Conservation (phyloP, 2,888 invertebrate species). For the Drosophila nr. perissopoda region DNA sequence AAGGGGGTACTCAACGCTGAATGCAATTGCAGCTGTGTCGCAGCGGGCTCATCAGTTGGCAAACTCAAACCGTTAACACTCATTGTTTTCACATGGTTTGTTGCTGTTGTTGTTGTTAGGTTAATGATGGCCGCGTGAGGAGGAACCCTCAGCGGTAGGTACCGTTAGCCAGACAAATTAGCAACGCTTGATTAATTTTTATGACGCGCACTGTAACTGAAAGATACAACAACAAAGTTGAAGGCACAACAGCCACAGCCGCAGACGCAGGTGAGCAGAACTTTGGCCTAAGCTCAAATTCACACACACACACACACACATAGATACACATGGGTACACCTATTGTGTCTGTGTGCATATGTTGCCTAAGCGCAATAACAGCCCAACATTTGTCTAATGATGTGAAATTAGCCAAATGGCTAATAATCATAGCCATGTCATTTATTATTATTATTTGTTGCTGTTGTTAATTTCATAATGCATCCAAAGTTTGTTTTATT, state of each 20-base stretch:
- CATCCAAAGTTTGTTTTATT: constrained; percentile 31
- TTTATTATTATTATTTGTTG: constrained; percentile 20
- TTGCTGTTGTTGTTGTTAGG: constrained; percentile 11
- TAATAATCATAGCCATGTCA: constrained; percentile 45
- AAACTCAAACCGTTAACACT: constrained; percentile 23
- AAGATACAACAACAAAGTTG: constrained; percentile 46
- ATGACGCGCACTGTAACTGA: constrained; percentile 57
- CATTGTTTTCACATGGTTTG: constrained; percentile 45
- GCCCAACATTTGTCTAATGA: constrained; percentile 53
- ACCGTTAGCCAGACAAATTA: constrained; percentile 70
- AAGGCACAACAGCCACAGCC: background rate
- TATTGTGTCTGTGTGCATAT: background rate
- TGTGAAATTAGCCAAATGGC: constrained; percentile 58
- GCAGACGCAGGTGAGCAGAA: constrained; percentile 24
- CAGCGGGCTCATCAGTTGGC: constrained; percentile 32
- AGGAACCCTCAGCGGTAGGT: constrained; percentile 7
- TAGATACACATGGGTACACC: background rate
- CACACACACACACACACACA: constrained; percentile 5
- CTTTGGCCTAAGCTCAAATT: constrained; percentile 7
- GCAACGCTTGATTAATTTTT: constrained; percentile 76
- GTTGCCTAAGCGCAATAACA: constrained; percentile 24
- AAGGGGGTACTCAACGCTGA: constrained; percentile 28
- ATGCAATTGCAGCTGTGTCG: constrained; percentile 56
- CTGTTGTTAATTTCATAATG: constrained; percentile 33
- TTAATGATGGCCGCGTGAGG: constrained; percentile 39